Evolutionary conservation across 2,113 vertebrate genomes (phyloP).

Genomic region (Vireo altiloquus): DNA sequence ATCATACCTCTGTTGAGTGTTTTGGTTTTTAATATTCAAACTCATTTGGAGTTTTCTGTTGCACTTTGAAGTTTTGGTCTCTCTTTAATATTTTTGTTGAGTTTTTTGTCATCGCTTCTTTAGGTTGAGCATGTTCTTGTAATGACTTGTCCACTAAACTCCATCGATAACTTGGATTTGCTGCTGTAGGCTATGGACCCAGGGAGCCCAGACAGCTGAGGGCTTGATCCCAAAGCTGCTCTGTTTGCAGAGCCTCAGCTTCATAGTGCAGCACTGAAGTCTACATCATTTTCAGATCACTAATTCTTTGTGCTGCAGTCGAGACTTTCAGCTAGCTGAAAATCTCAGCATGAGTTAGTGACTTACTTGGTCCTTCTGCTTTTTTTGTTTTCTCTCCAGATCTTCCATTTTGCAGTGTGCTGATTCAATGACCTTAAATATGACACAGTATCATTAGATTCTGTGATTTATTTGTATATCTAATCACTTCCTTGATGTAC

Average conservation of each 20-base stretch:
- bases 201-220: background rate
- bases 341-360: background rate
- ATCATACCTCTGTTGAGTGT: rapidly evolving
- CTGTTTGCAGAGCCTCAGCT: background rate
- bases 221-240: background rate
- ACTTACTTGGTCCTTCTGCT: background rate
- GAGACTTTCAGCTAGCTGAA: background rate
- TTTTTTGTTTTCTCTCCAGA: background rate
- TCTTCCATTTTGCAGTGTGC: background rate
- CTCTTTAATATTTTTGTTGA: background rate
- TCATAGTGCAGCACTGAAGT: background rate
- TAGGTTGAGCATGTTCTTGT: background rate
- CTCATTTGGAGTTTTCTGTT: background rate
- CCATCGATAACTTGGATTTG: rapidly evolving
- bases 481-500: background rate
- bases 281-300: background rate
- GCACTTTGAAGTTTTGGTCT: background rate
- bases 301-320: background rate
- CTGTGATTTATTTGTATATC: background rate
- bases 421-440: background rate
- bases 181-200: rapidly evolving
- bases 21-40: background rate
- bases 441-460: background rate
- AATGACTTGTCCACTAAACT: background rate
- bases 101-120: background rate